Percentiles rank a stretch among this genome's conserved stretches.
These are phyloP conservation scores for Octodonta nipae DNA, from an alignment of 2,888 invertebrate genomes.

Conservation along the genomic window DNA sequence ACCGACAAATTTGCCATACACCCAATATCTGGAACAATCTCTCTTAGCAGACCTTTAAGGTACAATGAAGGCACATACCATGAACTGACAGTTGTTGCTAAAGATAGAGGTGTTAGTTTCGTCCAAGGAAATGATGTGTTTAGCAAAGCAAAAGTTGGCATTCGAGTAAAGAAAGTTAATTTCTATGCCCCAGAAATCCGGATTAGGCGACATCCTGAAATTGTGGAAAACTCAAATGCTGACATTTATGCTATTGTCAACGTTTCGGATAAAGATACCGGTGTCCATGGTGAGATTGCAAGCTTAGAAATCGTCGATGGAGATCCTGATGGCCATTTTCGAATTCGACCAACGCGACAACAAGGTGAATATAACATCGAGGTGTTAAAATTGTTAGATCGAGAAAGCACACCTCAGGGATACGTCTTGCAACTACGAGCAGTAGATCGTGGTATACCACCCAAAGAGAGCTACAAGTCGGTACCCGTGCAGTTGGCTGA, in stretches of 20 bases:
- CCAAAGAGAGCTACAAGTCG: slow-evolving; percentile 62
- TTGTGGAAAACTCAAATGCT: slow-evolving; percentile 66
- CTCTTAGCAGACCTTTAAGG: slow-evolving; percentile 63
- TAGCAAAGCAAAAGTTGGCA: slow-evolving; percentile 62
- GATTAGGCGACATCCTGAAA: slow-evolving; percentile 64
- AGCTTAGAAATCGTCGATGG: slow-evolving; percentile 75
- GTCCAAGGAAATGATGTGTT: slow-evolving; percentile 39
- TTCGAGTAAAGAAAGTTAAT: slow-evolving; percentile 72
- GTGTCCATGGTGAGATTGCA: slow-evolving; percentile 72
- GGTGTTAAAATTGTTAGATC: slow-evolving; percentile 60
- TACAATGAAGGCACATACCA: slow-evolving; percentile 57
- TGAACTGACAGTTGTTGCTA: slow-evolving; percentile 67
- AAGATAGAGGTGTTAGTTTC: slow-evolving; percentile 64
- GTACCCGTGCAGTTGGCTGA: slow-evolving; percentile 71
- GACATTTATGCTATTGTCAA: slow-evolving; percentile 82
- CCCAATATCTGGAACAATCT: slow-evolving; percentile 79
- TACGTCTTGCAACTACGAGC: slow-evolving; percentile 81
- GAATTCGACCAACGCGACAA: slow-evolving; percentile 51
- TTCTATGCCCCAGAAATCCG: slow-evolving; percentile 73
- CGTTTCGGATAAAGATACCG: slow-evolving; percentile 70
- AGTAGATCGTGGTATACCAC: slow-evolving; percentile 68
- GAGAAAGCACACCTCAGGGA: slow-evolving; percentile 64
- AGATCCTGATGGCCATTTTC: slow-evolving; percentile 79
- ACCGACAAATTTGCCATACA: slow-evolving; percentile 84
- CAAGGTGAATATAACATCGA: slow-evolving; percentile 67